A percentile compares a stretch with the other conserved stretches of the same genome.
These are phyloP conservation scores for Caenorhabditis doughertyi DNA, from an alignment of 2,888 invertebrate species.

Conservation along the genomic window DNA sequence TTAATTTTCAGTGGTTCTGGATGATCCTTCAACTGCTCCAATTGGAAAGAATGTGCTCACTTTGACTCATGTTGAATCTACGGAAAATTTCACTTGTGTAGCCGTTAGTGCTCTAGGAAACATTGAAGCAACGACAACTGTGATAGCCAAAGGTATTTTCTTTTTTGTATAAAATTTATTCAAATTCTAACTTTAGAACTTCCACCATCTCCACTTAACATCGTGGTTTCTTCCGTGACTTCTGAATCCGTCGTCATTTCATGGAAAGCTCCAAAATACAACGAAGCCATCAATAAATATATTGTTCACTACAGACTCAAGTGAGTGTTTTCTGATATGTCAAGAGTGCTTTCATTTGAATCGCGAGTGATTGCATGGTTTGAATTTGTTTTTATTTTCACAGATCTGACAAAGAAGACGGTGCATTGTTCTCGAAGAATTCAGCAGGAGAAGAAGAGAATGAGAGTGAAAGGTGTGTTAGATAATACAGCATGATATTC, in stretches of 20 bases:
- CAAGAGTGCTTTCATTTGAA: not conserved
- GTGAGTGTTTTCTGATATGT: conserved; percentile 86
- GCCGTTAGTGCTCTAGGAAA: conserved; percentile 95
- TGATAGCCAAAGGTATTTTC: conserved; percentile 97
- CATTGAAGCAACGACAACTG: conserved; percentile 90
- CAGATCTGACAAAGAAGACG: conserved; percentile 36
- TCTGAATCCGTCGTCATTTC: conserved; percentile 93
- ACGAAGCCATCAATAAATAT: conserved; percentile 92
- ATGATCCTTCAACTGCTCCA: conserved; percentile 82
- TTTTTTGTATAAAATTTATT: too few species aligned
- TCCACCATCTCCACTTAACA: conserved; percentile 92
- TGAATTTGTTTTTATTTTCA: conserved; percentile 15
- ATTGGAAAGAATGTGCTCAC: conserved; percentile 90
- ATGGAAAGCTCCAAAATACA: conserved; percentile 91
- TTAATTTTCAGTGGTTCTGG: conserved; percentile 68
- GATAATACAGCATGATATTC: not conserved
- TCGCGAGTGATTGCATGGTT: conserved; percentile 59
- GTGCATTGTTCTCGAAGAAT: conserved; percentile 27
- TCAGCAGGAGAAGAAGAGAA: conserved; percentile 23
- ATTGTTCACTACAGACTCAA: conserved; percentile 97
- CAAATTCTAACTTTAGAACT: conserved; percentile 87
- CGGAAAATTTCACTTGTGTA: conserved; percentile 97
- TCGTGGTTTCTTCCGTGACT: conserved; percentile 94
- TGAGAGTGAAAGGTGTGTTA: conserved; percentile 45
- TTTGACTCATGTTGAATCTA: conserved; percentile 90